Evolutionary conservation across 2,797 vertebrate species (phyloP), one percentile per base, ranked within the genome.

Genomic region (Erpetoichthys calabaricus): DNA sequence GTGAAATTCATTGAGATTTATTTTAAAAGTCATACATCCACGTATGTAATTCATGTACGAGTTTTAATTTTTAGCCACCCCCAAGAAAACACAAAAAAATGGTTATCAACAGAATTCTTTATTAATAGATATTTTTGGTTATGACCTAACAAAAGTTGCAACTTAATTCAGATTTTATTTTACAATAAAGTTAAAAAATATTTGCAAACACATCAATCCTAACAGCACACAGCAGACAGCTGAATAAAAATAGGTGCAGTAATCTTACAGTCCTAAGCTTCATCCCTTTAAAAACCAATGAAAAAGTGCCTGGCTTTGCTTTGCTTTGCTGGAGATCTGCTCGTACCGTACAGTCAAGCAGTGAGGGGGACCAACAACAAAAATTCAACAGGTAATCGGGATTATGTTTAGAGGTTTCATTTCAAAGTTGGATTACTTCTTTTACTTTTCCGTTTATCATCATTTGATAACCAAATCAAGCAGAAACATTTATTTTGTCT

Each of bases 211-310:
- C 68, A 53, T 51, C 75, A 78, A 74, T 65, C 66, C 65, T 64
- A 72, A 74, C 56, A 80, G 74, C 62, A 63, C 64, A 75, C 74
- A 72, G 70, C 74, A 78, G 67, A 62, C 75, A 70, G 66, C 55
- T 66, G 71, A 74, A n/a, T n/a, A 55, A 47, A 49, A 42, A 60
- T 61, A 59, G 51, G 60, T 62, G 53, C 41, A 10, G 10, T 42
- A 58, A 60, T 66, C 71, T 73, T 63, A 67, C 65, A 72, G 66
- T 60, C 67, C 68, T 67, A 70, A 70, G 76, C 67, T 69, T 63
- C 56, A 76, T 86, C 85, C 86, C 83, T 88, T 86, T 86, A 68
- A 64, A 74, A 68, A 66, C 70, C 55, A 67, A 25, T 25, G 25
- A 67, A 71, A 68, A 65, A 44, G 64, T 70, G 74, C 60, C 51